Percentiles rank a stretch among this genome's conserved stretches.
These are phyloP conservation scores for Epinephelus malabaricus DNA, from an alignment of 2,797 vertebrate species.

Conservation along the genomic window DNA sequence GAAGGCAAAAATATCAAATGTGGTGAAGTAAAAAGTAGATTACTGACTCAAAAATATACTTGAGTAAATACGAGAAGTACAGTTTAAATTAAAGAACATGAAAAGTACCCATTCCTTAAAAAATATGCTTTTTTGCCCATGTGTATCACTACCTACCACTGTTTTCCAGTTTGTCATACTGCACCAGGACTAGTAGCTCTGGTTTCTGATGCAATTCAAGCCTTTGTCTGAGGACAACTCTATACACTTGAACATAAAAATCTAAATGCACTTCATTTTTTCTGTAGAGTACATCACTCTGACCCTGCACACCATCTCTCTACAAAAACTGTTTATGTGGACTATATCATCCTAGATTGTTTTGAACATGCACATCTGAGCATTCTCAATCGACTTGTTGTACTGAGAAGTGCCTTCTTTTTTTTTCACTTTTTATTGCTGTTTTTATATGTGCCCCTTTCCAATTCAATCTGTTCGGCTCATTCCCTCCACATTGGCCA, in stretches of 20 bases:
- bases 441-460: constrained; percentile 64
- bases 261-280: not conserved
- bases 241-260: not conserved
- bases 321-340: constrained; percentile 20
- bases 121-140: too few species aligned
- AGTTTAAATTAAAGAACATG: too few species aligned
- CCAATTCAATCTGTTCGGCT: constrained; percentile 75
- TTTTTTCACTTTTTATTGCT: constrained; percentile 53
- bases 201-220: not conserved
- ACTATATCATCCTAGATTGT: constrained; percentile 13
- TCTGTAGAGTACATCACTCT: not conserved
- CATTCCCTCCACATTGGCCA: constrained; percentile 71
- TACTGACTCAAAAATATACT: too few species aligned
- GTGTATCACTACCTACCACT: too few species aligned
- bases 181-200: not conserved
- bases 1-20: too few species aligned
- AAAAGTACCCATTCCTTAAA: too few species aligned
- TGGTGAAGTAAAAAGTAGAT: too few species aligned
- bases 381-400: constrained; percentile 17
- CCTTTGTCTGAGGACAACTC: not conserved
- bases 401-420: constrained; percentile 19
- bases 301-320: constrained; percentile 11
- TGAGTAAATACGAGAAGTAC: too few species aligned
- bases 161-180: not conserved
- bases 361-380: constrained; percentile 40